Evolutionary conservation across 2,113 vertebrate species (phyloP).

Genomic region (Copsychus sechellarum): DNA sequence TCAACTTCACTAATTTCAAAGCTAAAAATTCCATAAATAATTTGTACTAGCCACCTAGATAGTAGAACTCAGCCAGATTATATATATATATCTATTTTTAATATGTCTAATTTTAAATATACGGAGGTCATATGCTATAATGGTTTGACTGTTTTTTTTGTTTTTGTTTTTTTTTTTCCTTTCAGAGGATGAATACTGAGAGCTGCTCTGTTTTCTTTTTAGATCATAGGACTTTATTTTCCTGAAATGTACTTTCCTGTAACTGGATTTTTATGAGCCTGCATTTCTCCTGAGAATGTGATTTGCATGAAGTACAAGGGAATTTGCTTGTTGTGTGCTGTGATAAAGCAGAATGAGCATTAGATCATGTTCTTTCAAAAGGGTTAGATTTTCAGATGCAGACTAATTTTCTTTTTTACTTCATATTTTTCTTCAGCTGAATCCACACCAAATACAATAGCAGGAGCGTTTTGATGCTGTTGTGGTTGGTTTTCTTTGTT

Average conservation of each 20-base stretch:
- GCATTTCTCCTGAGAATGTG: background rate
- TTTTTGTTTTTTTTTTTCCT: background rate
- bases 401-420: background rate
- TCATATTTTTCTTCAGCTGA: background rate
- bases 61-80: background rate
- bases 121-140: background rate
- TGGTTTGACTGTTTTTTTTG: background rate
- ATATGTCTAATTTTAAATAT: background rate
- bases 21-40: background rate
- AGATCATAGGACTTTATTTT: background rate
- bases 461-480: background rate
- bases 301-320: background rate
- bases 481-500: background rate
- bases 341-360: background rate
- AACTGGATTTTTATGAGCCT: background rate
- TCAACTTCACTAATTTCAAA: background rate
- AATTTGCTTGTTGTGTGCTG: background rate
- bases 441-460: background rate
- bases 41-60: background rate
- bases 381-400: background rate
- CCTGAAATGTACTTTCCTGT: background rate
- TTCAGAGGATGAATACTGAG: background rate
- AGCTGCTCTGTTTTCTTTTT: background rate
- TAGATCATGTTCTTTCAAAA: background rate
- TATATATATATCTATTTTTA: background rate